These are phyloP conservation scores for Desmodus rotundus DNA, from an alignment of 2,113 vertebrate genomes.

Conservation along the genomic window DNA sequence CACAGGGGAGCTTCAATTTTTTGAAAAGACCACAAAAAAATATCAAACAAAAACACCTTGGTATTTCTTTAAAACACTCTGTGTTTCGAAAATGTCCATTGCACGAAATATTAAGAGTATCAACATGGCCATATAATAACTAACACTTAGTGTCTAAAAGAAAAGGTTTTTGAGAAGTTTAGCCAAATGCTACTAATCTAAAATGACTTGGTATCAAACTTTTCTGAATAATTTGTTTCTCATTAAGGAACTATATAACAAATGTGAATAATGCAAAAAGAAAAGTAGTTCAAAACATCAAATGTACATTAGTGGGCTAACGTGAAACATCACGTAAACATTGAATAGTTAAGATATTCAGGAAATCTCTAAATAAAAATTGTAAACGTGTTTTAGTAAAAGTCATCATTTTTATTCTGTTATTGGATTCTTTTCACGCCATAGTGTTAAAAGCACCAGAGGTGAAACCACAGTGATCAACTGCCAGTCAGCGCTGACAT, in stretches of 20 bases:
- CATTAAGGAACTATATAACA: slow-evolving; percentile 11
- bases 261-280: slow-evolving; percentile 14
- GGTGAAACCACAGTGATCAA: neutral
- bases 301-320: slow-evolving; percentile 10
- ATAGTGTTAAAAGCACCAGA: neutral
- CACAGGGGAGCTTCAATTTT: neutral
- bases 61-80: neutral
- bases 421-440: neutral
- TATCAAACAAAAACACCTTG: neutral
- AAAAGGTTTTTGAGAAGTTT: neutral
- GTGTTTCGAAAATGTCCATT: neutral
- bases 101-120: neutral
- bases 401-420: neutral
- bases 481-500: neutral
- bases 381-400: neutral
- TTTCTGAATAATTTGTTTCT: slow-evolving; percentile 46
- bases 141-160: neutral
- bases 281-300: slow-evolving; percentile 31
- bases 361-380: slow-evolving; percentile 15
- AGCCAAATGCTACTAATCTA: neutral
- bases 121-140: neutral
- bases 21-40: neutral
- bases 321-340: slow-evolving; percentile 47
- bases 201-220: neutral
- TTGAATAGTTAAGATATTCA: neutral